Evolutionary conservation across 1,140 invertebrate genomes (phyloP), one percentile per base, ranked within the genome.

Genomic region (Luehdorfia chinensis): DNA sequence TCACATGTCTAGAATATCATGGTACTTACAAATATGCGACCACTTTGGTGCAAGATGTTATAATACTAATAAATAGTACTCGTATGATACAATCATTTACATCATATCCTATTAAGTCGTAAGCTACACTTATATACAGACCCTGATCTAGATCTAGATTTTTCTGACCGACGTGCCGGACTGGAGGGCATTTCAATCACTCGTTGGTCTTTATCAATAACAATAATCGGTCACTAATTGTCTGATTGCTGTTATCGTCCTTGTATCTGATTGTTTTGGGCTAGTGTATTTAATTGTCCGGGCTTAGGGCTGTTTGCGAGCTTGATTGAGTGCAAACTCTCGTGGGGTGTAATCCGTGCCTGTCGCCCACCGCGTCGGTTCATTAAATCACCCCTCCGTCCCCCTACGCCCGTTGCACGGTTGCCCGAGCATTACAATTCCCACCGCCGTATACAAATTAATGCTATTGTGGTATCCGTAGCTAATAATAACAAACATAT

Each of bases 321-420:
- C 61, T 75, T 84, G 81, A 85, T 85, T 85, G 81, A 85, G 79
- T 85, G 81, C 81, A 75, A 84, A 80, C 73, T 72, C 49, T 62
- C 52, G 71, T 62, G 73, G 75, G 79, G 75, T 74, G 75, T 74
- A 79, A 81, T 81, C 77, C 77, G 54, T 68, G 69, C 66, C 57
- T 75, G 75, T 78, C 74, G 68, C 68, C 74, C 65, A 59, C 77
- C 76, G 75, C 74, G 68, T 70, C 74, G 76, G 72, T 78, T 84
- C 76, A 84, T 84, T 84, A 84, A 81, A 78, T 79, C 77, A 70
- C 53, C 53, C 28, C 41, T 30, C 23, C 37, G 55, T 51, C 47
- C 16, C 46, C 32, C 46, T 28, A 45, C 33, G 31, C 25, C 47
- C 41, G 43, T 52, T 25, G 55, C 62, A 63, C 59, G 66, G 62